Evolutionary conservation across 2,113 vertebrate species (phyloP).

Genomic region (Setophaga coronata): DNA sequence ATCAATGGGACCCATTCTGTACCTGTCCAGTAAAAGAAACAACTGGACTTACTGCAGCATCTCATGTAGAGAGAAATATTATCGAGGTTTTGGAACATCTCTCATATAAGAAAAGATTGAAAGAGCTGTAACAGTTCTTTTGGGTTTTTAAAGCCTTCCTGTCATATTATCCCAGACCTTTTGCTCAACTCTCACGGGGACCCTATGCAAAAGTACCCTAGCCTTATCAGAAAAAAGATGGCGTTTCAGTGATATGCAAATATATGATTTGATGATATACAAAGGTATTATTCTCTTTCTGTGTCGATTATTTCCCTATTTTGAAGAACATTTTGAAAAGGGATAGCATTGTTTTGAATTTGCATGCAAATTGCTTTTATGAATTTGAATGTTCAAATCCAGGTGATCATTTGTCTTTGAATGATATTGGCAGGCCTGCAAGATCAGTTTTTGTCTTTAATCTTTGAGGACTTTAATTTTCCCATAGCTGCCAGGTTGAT

Average conservation of each 20-base stretch:
- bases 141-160: background rate
- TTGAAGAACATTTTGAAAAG: background rate
- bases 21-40: background rate
- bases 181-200: background rate
- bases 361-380: background rate
- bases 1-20: background rate
- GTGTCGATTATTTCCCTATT: background rate
- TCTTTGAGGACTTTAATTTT: background rate
- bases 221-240: background rate
- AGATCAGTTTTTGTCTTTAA: background rate
- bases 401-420: background rate
- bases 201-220: no score
- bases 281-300: background rate
- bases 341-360: background rate
- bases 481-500: background rate
- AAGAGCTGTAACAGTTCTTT: background rate
- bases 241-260: background rate
- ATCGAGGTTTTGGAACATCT: background rate
- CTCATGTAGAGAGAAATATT: background rate
- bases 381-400: background rate
- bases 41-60: rapidly evolving
- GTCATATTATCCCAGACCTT: background rate
- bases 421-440: background rate
- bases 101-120: background rate
- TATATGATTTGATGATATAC: background rate